Base-by-base conservation (phyloP, 2,113 vertebrate species). In the Sapayoa aenigma region DNA sequence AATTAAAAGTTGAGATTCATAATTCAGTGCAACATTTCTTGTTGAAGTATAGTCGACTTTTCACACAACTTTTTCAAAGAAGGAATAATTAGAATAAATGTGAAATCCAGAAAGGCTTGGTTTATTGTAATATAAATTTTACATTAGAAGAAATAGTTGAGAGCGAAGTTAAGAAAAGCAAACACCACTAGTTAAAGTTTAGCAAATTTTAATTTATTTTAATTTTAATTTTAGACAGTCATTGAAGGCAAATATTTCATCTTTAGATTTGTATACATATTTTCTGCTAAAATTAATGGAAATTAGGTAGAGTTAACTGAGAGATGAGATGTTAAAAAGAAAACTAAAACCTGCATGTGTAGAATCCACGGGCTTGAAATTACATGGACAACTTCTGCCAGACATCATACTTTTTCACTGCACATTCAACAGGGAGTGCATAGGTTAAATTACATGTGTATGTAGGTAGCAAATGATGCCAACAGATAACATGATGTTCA, bases 371-470 rank as follows among this genome's bases (percentile, higher is more conserved):
- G n/a, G 11, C 37, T 82, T 67, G 20, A 69, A 94, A 84, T 74
- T 42, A 15, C 37, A 25, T 6, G 4, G 15, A 5, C 11, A 75
- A 1, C 3, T 23, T 39, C 60, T 85, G 25, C 11, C 75, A 66
- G 53, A 33, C 30, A 44, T 30, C 3, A 20, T 6, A 31, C 3
- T 35, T 74, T 84, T 66, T 62, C 60, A 39, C 13, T 67, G 37
- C 23, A 42, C 0, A 0, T 47, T 14, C 18, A 50, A 23, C 16
- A 82, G 18, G 18, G 56, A 74, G 2, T 4, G 4, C 9, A 18
- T 35, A 33, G 9, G 21, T 49, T n/a, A 41, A 16, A 39, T 30
- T 8, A 25, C 12, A 16, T 1, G 0, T 41, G 5, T 31, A 17
- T 17, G 19, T 15, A 46, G 8, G 8, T 27, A 23, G 39, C 10